Evolutionary conservation across 2,888 invertebrate genomes (phyloP).

Genomic region (Cerceris ruficornis): DNA sequence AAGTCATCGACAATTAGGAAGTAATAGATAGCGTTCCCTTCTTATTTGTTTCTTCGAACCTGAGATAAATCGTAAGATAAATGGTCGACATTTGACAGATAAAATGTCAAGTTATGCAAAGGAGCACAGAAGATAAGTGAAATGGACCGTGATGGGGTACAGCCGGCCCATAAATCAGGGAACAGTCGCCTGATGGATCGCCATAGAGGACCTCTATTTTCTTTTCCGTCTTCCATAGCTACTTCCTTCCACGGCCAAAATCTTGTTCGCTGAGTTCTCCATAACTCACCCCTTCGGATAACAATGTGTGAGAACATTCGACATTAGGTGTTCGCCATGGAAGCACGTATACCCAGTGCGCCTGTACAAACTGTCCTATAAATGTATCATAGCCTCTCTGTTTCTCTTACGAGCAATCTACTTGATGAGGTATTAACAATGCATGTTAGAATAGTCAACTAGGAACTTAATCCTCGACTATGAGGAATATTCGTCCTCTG

Average conservation of each 20-base stretch:
- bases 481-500: not conserved
- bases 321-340: not conserved
- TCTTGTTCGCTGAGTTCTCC: conserved; percentile 24
- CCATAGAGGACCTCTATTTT: conserved; percentile 15
- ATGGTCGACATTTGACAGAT: not conserved
- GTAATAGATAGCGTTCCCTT: not conserved
- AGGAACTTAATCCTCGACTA: conserved; percentile 3
- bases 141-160: conserved; percentile 26
- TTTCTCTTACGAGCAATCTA: conserved; percentile 6
- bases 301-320: conserved; percentile 7
- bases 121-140: conserved; percentile 34
- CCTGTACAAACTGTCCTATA: not conserved
- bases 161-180: conserved; percentile 44
- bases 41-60: not conserved
- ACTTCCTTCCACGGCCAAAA: conserved; percentile 24
- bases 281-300: conserved; percentile 30
- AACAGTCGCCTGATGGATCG: conserved; percentile 35
- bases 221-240: conserved; percentile 10
- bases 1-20: too few species aligned
- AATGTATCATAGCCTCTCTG: not conserved
- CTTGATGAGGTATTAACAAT: conserved; percentile 5
- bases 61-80: too few species aligned
- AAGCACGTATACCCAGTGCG: not conserved
- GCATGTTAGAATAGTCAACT: not conserved
- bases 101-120: not conserved